Percentiles rank a stretch among this genome's conserved stretches.
phyloP scores from a whole-genome alignment of 2,888 invertebrate genomes.

The Drosophila gaucha region DNA sequence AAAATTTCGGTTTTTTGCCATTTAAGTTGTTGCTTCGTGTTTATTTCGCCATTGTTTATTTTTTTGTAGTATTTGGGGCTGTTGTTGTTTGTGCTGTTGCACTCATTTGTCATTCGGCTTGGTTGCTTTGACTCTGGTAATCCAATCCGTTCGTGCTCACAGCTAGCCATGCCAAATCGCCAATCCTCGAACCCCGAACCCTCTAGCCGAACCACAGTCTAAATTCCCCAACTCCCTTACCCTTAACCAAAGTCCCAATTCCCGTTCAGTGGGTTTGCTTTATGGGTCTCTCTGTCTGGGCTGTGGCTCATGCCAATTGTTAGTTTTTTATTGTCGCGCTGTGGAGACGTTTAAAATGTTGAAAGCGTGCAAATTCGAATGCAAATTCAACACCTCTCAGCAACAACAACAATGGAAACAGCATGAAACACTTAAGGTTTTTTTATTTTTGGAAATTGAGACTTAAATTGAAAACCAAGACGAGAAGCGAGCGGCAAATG shows the following conservation, averaged over 20 bases:
- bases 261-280: slow-evolving; percentile 20
- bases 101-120: slow-evolving; percentile 67
- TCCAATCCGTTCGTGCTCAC: slow-evolving; percentile 54
- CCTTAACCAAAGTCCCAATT: slow-evolving; percentile 7
- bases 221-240: not conserved
- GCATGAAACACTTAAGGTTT: slow-evolving; percentile 47
- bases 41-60: slow-evolving; percentile 41
- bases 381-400: slow-evolving; percentile 75
- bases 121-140: slow-evolving; percentile 58
- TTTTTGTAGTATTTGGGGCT: slow-evolving; percentile 21
- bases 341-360: slow-evolving; percentile 61
- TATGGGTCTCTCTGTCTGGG: slow-evolving; percentile 21
- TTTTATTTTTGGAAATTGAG: slow-evolving; percentile 64
- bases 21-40: slow-evolving; percentile 40
- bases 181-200: not conserved
- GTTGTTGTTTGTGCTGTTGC: slow-evolving; percentile 42
- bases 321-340: slow-evolving; percentile 55
- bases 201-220: not conserved
- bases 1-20: too few relatives aligned
- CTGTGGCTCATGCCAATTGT: slow-evolving; percentile 73
- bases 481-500: slow-evolving; percentile 59
- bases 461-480: slow-evolving; percentile 72
- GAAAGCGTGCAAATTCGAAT: slow-evolving; percentile 78
- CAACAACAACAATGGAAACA: slow-evolving; percentile 20
- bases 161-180: slow-evolving; percentile 29